A percentile compares a stretch with the other conserved stretches of the same genome.
Evolutionary conservation across 2,113 vertebrate species (phyloP).

Genomic region (Sminthopsis crassicaudata): DNA sequence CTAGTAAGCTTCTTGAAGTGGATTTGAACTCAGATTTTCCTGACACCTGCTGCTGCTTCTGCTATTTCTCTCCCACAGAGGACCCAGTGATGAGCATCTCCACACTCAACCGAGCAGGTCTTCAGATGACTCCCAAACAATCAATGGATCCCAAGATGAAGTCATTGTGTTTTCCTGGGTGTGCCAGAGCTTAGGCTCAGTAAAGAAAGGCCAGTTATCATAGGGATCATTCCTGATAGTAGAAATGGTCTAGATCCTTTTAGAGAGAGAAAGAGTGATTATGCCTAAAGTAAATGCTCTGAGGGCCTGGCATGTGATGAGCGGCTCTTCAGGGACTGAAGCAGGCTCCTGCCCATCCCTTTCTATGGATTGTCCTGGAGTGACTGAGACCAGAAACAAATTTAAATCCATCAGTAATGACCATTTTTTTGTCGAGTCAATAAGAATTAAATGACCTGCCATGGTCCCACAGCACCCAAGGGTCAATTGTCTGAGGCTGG

Average conservation of each 20-base stretch:
- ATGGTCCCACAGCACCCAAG: too few species aligned
- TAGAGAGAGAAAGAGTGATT: neutral
- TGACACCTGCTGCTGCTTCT: neutral
- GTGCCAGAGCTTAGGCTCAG: neutral
- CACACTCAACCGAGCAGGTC: neutral
- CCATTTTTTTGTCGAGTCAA: too few species aligned
- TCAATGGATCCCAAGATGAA: neutral
- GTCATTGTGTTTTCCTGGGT: neutral
- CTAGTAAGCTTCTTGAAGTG: neutral
- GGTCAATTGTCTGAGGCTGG: too few species aligned
- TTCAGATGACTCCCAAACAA: neutral
- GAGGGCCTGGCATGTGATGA: neutral
- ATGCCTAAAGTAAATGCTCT: neutral
- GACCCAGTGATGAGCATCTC: neutral
- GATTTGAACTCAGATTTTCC: neutral
- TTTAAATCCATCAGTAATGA: neutral
- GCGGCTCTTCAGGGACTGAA: neutral
- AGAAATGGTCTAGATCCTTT: neutral
- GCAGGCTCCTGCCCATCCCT: neutral
- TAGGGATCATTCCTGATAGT: neutral
- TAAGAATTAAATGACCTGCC: too few species aligned
- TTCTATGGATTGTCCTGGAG: neutral
- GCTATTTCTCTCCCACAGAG: neutral
- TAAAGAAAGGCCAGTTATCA: neutral
- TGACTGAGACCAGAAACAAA: neutral